Conservation (phyloP, 2,888 invertebrate genomes). For the Lasioglossum villosulum region DNA sequence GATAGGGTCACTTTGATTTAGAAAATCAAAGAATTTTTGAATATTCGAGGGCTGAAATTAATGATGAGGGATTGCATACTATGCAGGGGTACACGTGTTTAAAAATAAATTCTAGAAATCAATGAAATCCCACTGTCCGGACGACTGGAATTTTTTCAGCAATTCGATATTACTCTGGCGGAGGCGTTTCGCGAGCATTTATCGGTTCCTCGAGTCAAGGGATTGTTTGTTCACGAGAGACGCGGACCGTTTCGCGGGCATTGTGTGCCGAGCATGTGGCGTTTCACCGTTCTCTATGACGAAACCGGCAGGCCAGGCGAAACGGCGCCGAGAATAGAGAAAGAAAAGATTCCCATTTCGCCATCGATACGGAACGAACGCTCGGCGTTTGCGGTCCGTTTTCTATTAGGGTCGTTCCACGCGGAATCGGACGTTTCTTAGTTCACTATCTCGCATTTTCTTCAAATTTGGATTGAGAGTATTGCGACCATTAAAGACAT, state of each 20-base stretch:
- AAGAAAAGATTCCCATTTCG: slow-evolving; percentile 64
- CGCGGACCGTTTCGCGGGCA: slow-evolving; percentile 29
- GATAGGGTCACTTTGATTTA: no score
- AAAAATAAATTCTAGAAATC: no score
- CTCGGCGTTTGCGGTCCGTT: slow-evolving; percentile 32
- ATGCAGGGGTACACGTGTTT: no score
- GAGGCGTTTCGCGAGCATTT: background rate
- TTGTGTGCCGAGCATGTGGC: slow-evolving; percentile 26
- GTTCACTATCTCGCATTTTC: background rate
- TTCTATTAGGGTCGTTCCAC: slow-evolving; percentile 41
- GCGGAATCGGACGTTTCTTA: background rate
- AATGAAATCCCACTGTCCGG: no score
- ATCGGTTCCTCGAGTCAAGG: background rate
- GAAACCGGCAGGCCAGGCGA: slow-evolving; percentile 58
- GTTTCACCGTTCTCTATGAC: slow-evolving; percentile 62
- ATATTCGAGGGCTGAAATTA: no score
- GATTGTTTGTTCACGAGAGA: slow-evolving; percentile 34
- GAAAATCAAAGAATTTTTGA: no score
- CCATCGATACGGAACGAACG: slow-evolving; percentile 59
- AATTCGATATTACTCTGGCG: background rate
- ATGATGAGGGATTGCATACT: no score
- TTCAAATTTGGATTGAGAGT: background rate
- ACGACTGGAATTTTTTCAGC: background rate
- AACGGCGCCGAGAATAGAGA: slow-evolving; percentile 58
- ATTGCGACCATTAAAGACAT: background rate